Base-by-base conservation (phyloP, 2,888 invertebrate species). In the Meiosimyza decipiens region DNA sequence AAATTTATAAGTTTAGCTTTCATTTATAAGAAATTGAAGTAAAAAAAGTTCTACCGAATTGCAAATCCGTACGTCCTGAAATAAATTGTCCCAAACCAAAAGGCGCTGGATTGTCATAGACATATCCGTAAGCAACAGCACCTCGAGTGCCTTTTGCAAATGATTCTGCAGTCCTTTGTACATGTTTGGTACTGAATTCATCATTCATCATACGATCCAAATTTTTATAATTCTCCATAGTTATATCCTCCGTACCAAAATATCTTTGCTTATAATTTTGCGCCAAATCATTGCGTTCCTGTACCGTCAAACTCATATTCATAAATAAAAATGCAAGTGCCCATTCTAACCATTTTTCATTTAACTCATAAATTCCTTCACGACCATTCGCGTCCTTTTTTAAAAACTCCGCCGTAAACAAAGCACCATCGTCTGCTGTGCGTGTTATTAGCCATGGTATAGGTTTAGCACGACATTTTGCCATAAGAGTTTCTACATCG, bases 401-500 rank as follows among this genome's bases (percentile, higher is more conserved):
- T 52, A 87, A 77, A 51, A 88, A 86, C 72, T 87, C 88, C 81
- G 77, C 59, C 60, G 90, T 92, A 12, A 93, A 93, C 79, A 92
- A 93, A 18, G 92, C 86, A 74, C 94, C 94, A 84, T 94, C 94
- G 70, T 92, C 90, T 40, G 90, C 89, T 0, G 91, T 91, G 62
- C 91, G 89, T 6, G 91, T 90, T 12, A 91, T 88, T 71, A 94
- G 89, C 88, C 92, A 91, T 0, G 94, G 94, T 18, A 91, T 77
- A 63, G 89, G 88, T 2, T 73, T 72, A 79, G 91, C 90, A 60
- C 89, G 86, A 0, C 91, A 91, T 11, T 88, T 86, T 50, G 79
- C 76, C 49, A 87, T 81, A 52, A 88, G 86, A 63, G 88, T 87
- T 78, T 89, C 89, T 0, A 94, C 94, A 76, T 91, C 89, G 75